Conservation (phyloP, 1,140 invertebrate species). For the Eulimnadia texana region DNA sequence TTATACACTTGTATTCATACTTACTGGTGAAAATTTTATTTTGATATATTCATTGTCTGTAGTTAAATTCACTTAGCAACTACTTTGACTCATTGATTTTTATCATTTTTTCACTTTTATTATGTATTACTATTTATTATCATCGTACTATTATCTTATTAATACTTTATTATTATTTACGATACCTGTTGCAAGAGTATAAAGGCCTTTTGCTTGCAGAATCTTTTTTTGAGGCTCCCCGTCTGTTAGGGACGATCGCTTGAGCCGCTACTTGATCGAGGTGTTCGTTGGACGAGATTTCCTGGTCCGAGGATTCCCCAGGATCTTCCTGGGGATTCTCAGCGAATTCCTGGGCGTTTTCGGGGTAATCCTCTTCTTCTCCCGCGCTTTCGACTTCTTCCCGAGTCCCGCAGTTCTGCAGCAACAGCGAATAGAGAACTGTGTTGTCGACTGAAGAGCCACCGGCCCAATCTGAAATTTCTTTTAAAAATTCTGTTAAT, state of each 20-base stretch:
- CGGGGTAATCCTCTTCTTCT: not conserved
- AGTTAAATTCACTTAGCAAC: too few species aligned
- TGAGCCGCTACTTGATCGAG: not conserved
- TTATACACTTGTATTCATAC: too few species aligned
- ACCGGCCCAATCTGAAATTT: not conserved
- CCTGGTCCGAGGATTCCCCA: not conserved
- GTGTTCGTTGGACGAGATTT: not conserved
- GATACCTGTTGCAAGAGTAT: not conserved
- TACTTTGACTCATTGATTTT: too few species aligned
- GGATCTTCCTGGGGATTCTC: not conserved
- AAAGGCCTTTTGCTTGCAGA: not conserved
- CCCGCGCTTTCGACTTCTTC: not conserved
- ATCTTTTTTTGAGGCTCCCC: not conserved
- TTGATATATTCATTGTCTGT: too few species aligned
- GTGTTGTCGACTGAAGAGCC: not conserved
- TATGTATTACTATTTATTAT: not conserved
- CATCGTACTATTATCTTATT: not conserved
- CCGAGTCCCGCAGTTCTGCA: not conserved
- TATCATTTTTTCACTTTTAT: not conserved
- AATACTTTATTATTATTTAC: too few species aligned
- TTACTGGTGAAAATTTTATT: too few species aligned
- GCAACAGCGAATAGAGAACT: not conserved
- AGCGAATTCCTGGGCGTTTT: not conserved
- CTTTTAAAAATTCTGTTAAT: not conserved
- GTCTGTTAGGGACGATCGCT: not conserved